Conservation (phyloP, 2,113 vertebrate species). For the Clinocottus analis region DNA sequence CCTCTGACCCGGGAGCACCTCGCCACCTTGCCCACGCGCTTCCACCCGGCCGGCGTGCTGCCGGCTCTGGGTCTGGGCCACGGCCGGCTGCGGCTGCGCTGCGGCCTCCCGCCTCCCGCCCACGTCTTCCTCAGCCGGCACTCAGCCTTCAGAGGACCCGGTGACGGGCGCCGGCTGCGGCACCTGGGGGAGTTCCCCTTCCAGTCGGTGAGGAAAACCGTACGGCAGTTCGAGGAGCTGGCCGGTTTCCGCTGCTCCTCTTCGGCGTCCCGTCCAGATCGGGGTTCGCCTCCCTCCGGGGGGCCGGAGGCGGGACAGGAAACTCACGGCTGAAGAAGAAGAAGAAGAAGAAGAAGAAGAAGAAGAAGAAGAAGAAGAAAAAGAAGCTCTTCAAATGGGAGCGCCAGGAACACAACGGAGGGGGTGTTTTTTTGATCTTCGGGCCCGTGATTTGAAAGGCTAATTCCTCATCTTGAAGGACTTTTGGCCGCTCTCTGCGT, state of each 20-base stretch:
- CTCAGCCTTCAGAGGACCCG: slow-evolving; percentile 63
- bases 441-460: slow-evolving; percentile 72
- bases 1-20: slow-evolving; percentile 79
- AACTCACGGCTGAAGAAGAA: slow-evolving; percentile 37
- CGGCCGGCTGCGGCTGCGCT: slow-evolving; percentile 72
- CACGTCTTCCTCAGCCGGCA: slow-evolving; percentile 72
- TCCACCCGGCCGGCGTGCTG: slow-evolving; percentile 59
- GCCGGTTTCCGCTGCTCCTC: slow-evolving; percentile 64
- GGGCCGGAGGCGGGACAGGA: slow-evolving; percentile 1
- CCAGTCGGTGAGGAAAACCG: slow-evolving; percentile 64
- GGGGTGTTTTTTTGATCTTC: slow-evolving; percentile 67
- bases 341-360: no score
- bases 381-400: slow-evolving; percentile 28
- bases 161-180: slow-evolving; percentile 54
- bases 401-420: slow-evolving; percentile 20
- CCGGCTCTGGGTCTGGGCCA: slow-evolving; percentile 74
- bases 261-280: slow-evolving; percentile 46
- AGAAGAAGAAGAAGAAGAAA: no score
- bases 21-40: slow-evolving; percentile 70
- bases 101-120: slow-evolving; percentile 69
- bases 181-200: slow-evolving; percentile 62
- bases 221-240: slow-evolving; percentile 79
- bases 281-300: slow-evolving; percentile 10
- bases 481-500: slow-evolving; percentile 58
- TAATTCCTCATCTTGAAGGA: slow-evolving; percentile 69